Conservation (phyloP, 1,140 invertebrate genomes). For the Heliconius nattereri region DNA sequence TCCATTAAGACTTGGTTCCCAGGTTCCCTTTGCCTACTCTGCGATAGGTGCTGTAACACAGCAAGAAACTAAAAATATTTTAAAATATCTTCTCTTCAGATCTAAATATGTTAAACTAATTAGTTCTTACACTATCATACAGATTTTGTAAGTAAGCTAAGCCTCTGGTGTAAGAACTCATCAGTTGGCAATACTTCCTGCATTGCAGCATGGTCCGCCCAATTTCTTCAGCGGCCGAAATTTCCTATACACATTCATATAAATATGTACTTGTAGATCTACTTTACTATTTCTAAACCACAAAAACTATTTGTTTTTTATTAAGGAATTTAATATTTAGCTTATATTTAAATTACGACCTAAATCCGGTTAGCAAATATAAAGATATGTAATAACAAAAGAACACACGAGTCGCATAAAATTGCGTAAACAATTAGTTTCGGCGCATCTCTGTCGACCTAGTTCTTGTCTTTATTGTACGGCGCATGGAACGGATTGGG, state of each 20-base stretch:
- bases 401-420: constrained; percentile 21
- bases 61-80: no score
- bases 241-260: constrained; percentile 22
- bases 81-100: no score
- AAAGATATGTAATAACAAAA: constrained; percentile 24
- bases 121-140: constrained; percentile 2
- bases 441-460: constrained; percentile 66
- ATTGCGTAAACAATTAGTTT: constrained; percentile 66
- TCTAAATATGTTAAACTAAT: not conserved
- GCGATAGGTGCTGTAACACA: no score
- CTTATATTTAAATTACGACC: not conserved
- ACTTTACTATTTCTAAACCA: not conserved
- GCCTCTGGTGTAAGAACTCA: constrained; percentile 45
- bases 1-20: no score
- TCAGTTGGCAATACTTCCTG: constrained; percentile 64
- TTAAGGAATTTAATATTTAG: not conserved
- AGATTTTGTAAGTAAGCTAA: constrained; percentile 28
- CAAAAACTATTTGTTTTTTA: not conserved
- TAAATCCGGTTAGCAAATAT: constrained; percentile 6
- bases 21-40: no score
- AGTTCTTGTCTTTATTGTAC: constrained; percentile 57
- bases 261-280: not conserved
- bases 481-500: constrained; percentile 57
- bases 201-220: constrained; percentile 56
- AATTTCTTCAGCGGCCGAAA: constrained; percentile 54